These are phyloP conservation scores for Galeruca laticollis DNA, from an alignment of 2,888 invertebrate genomes.

Conservation along the genomic window DNA sequence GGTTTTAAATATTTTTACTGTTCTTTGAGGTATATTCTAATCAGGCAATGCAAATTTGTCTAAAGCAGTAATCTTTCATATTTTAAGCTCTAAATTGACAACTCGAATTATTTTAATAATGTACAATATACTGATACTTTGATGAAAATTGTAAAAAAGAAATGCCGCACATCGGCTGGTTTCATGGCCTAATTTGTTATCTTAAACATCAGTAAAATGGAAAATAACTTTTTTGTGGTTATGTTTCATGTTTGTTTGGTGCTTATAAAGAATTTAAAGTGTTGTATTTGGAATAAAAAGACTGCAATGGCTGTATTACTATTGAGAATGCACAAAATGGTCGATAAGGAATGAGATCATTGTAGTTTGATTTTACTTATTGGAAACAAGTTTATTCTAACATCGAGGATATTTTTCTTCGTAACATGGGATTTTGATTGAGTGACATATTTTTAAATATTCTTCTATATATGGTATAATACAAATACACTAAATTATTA, in stretches of 20 bases:
- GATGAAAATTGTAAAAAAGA: too few relatives aligned
- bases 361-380: constrained; percentile 19
- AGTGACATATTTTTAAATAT: not conserved
- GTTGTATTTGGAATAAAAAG: constrained; percentile 21
- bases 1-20: too few relatives aligned
- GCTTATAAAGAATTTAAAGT: not conserved
- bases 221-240: not conserved
- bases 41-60: too few relatives aligned
- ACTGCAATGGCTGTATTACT: constrained; percentile 23
- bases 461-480: too few relatives aligned
- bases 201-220: not conserved
- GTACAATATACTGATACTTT: too few relatives aligned
- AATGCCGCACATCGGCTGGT: too few relatives aligned
- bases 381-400: not conserved
- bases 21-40: too few relatives aligned
- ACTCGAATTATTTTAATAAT: too few relatives aligned
- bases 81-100: too few relatives aligned
- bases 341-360: constrained; percentile 14
- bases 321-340: constrained; percentile 18
- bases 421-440: not conserved
- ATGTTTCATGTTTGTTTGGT: not conserved
- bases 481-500: too few relatives aligned
- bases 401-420: constrained; percentile 11
- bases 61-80: too few relatives aligned
- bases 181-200: not conserved